Base-by-base conservation (phyloP, 2,797 vertebrate species). In the Cossypha heuglini region DNA sequence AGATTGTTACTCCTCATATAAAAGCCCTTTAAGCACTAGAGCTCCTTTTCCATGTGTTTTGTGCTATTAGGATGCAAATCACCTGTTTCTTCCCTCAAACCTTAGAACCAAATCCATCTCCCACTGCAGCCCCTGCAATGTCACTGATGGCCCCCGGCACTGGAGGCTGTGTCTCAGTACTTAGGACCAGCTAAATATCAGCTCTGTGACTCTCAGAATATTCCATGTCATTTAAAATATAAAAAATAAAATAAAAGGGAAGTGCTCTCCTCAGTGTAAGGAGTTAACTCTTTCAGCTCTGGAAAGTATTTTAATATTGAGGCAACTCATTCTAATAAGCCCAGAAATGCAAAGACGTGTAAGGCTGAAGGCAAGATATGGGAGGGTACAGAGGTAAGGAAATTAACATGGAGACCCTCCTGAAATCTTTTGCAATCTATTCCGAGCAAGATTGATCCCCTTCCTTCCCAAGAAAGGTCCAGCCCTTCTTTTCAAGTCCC, bases 211-310 rank as follows among this genome's bases (percentile, higher is more conserved):
- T 75, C 16, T 74, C 22, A 26, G 11, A 12, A 16, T 62, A 43
- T 28, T 73, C 42, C 4, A 1, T 61, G 22, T 22, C 9, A 54
- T 55, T 52, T 51, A 49, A 80, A 80, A 80, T 48, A 35, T 2
- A 31, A 55, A 45, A 61, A 38, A 54, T 2, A 45, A 38, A 46
- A 52, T 5, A 13, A 40, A 66, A 26, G 9, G 24, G 74, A 1
- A 74, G 1, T 0, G 0, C 8, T 46, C 22, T 55, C 13, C 16
- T 81, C 8, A 8, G 3, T 26, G 14, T 57, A 78, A 84, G 40
- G 9, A 42, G 26, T 75, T 72, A 64, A 86, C 24, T 77, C 58
- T 28, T 67, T 55, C 16, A 54, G 22, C 12, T 81, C 42, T 54
- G 54, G 8, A 25, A 88, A 81, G 2, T 31, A 45, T 69, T 79